phyloP scores from a whole-genome alignment of 1,140 invertebrate species.

The Chironomus striatipennis region DNA sequence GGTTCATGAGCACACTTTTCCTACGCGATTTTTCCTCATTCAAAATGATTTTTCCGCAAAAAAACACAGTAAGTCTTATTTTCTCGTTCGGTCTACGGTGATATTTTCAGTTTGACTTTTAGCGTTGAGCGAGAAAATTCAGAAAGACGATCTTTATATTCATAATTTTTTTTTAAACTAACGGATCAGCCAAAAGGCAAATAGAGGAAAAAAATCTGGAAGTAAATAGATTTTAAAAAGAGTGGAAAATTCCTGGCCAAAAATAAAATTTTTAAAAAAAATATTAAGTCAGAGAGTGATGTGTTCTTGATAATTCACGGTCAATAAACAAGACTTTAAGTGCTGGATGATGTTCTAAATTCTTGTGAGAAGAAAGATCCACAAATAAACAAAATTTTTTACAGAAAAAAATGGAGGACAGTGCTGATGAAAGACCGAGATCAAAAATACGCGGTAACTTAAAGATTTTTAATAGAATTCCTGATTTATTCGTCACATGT shows the following conservation, averaged over 20 bases:
- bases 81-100: neutral
- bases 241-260: neutral
- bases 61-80: neutral
- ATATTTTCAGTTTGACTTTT: conserved; percentile 14
- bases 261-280: neutral
- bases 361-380: neutral
- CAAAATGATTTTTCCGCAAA: neutral
- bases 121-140: conserved; percentile 12
- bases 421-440: neutral
- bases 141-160: neutral
- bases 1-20: conserved; percentile 4
- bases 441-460: neutral
- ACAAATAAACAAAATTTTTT: neutral
- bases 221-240: neutral
- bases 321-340: neutral
- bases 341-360: conserved; percentile 7
- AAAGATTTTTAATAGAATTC: neutral
- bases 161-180: neutral
- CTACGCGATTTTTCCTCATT: neutral
- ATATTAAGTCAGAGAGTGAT: neutral
- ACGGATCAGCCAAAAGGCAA: neutral
- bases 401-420: neutral
- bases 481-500: conserved; percentile 1
- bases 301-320: neutral
- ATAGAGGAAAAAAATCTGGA: neutral